These are phyloP conservation scores for Stigmatopora nigra DNA, from an alignment of 2,113 vertebrate species.

Conservation along the genomic window DNA sequence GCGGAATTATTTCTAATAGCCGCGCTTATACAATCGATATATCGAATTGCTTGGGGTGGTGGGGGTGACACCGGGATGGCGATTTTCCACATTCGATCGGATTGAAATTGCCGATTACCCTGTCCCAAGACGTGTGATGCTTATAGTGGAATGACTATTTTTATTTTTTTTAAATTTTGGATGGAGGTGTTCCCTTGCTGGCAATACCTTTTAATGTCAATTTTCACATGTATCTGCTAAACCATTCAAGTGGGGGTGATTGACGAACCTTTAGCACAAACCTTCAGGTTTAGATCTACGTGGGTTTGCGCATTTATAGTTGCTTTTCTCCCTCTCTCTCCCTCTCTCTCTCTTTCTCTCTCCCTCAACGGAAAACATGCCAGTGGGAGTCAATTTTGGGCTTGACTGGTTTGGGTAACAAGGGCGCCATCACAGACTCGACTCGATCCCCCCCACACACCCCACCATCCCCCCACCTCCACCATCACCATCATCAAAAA, in stretches of 20 bases:
- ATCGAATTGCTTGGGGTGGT: slow-evolving; percentile 19
- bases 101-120: slow-evolving; percentile 33
- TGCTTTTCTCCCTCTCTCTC: background rate
- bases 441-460: slow-evolving; percentile 38
- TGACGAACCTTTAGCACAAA: background rate
- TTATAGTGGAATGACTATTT: slow-evolving; percentile 53
- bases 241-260: background rate
- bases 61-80: slow-evolving; percentile 8
- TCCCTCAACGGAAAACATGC: slow-evolving; percentile 12
- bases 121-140: slow-evolving; percentile 50
- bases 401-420: slow-evolving; percentile 24
- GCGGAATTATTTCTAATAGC: slow-evolving; percentile 47
- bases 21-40: slow-evolving; percentile 48
- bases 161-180: slow-evolving; percentile 47
- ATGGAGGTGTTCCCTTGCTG: slow-evolving; percentile 19
- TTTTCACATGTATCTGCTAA: background rate
- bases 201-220: slow-evolving; percentile 31
- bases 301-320: background rate
- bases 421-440: slow-evolving; percentile 47
- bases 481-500: slow-evolving; percentile 25
- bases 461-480: too few relatives aligned
- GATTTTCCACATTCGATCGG: slow-evolving; percentile 19
- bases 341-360: background rate
- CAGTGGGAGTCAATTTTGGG: slow-evolving; percentile 33
- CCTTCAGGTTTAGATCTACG: background rate